A percentile compares a stretch with the other conserved stretches of the same genome.
Conservation (phyloP, 2,113 vertebrate species). For the Lagenorhynchus albirostris region DNA sequence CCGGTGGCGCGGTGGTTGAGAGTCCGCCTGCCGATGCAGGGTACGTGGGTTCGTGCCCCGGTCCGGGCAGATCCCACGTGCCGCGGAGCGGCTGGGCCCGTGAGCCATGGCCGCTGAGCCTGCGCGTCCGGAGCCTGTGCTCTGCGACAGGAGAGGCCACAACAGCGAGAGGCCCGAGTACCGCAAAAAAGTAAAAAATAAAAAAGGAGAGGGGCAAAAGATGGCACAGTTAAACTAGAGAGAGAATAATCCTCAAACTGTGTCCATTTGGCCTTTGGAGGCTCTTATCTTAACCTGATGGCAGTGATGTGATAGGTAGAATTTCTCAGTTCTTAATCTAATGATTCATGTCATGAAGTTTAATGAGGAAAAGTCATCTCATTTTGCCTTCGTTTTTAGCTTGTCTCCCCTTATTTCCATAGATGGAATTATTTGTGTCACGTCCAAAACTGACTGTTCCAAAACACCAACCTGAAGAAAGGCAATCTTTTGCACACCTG, state of each 20-base stretch:
- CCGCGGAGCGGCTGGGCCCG: no score
- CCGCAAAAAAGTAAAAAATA: no score
- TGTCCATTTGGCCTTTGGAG: neutral
- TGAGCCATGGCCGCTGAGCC: no score
- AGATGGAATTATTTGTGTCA: neutral
- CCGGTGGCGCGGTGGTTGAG: no score
- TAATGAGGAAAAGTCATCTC: neutral
- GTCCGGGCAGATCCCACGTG: no score
- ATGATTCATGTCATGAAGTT: neutral
- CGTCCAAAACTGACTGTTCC: neutral
- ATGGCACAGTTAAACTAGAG: neutral
- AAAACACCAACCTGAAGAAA: neutral
- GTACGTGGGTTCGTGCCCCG: no score
- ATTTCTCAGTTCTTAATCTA: neutral
- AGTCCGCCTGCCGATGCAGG: no score
- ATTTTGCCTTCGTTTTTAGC: neutral
- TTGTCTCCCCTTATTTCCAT: neutral
- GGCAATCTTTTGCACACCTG: neutral
- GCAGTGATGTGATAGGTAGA: neutral
- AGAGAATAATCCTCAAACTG: neutral
- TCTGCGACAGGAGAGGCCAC: no score
- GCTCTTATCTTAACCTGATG: neutral
- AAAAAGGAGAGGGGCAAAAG: rapidly evolving
- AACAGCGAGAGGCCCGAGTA: no score
- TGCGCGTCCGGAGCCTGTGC: no score